These are phyloP conservation scores for Glomeris maerens DNA, from an alignment of 1,140 invertebrate species.

Conservation along the genomic window DNA sequence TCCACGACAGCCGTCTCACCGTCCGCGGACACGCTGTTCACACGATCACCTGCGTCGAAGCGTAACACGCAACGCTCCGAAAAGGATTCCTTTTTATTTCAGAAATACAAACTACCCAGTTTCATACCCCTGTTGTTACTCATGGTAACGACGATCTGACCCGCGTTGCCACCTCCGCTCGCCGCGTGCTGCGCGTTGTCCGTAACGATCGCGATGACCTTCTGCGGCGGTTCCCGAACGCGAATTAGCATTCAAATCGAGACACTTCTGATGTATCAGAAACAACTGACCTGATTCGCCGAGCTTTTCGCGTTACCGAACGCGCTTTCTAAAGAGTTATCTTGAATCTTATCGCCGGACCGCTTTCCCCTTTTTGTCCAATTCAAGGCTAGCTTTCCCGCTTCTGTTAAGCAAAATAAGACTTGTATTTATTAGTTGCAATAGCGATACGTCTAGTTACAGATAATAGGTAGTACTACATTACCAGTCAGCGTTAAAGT, in stretches of 20 bases:
- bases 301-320: too few relatives aligned
- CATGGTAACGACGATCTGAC: neutral
- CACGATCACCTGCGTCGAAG: too few relatives aligned
- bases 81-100: neutral
- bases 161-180: neutral
- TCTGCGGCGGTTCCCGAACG: too few relatives aligned
- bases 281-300: too few relatives aligned
- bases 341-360: too few relatives aligned
- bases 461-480: too few relatives aligned
- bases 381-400: slow-evolving; percentile 58
- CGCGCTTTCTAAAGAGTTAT: too few relatives aligned
- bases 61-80: neutral
- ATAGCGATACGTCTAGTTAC: too few relatives aligned
- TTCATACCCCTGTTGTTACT: neutral
- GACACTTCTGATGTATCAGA: too few relatives aligned
- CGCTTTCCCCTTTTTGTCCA: slow-evolving; percentile 31
- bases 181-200: slow-evolving; percentile 4
- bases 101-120: neutral
- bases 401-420: slow-evolving; percentile 32
- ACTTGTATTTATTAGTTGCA: slow-evolving; percentile 1
- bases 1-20: too few relatives aligned
- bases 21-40: too few relatives aligned
- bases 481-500: slow-evolving; percentile 61
- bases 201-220: slow-evolving; percentile 10
- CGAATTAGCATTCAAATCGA: too few relatives aligned